Conservation (phyloP, 2,113 vertebrate genomes). For the Gadus macrocephalus region DNA sequence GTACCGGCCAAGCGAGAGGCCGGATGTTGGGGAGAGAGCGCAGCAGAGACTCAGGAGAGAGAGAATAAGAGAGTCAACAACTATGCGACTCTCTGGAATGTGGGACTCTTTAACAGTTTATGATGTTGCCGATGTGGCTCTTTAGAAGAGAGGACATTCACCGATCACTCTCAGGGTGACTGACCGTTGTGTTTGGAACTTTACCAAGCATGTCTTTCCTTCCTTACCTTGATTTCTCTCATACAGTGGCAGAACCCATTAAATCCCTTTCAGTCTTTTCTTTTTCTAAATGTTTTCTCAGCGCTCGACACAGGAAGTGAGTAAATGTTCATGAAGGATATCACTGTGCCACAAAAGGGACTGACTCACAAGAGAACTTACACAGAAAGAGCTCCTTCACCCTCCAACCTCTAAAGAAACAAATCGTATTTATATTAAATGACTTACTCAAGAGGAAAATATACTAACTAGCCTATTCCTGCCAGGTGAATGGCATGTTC, state of each 20-base stretch:
- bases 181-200: conserved; percentile 37
- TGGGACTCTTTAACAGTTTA: conserved; percentile 14
- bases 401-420: background rate
- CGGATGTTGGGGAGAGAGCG: background rate
- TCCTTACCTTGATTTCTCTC: conserved; percentile 32
- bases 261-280: conserved; percentile 33
- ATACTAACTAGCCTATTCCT: conserved; percentile 7
- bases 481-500: conserved; percentile 9
- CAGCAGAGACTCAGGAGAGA: background rate
- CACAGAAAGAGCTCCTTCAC: conserved; percentile 8
- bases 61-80: conserved; percentile 11
- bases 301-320: background rate
- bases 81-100: conserved; percentile 7
- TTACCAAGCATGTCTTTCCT: conserved; percentile 50
- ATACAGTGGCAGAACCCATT: background rate
- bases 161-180: conserved; percentile 52
- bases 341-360: too few relatives aligned
- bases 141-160: conserved; percentile 54
- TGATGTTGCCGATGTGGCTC: conserved; percentile 48
- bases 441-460: conserved; percentile 8
- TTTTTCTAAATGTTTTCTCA: conserved; percentile 1
- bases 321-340: background rate
- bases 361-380: background rate
- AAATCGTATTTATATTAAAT: background rate
- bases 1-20: conserved; percentile 18